Evolutionary conservation across 2,113 vertebrate genomes (phyloP).

Genomic region (Rhizomys pruinosus): DNA sequence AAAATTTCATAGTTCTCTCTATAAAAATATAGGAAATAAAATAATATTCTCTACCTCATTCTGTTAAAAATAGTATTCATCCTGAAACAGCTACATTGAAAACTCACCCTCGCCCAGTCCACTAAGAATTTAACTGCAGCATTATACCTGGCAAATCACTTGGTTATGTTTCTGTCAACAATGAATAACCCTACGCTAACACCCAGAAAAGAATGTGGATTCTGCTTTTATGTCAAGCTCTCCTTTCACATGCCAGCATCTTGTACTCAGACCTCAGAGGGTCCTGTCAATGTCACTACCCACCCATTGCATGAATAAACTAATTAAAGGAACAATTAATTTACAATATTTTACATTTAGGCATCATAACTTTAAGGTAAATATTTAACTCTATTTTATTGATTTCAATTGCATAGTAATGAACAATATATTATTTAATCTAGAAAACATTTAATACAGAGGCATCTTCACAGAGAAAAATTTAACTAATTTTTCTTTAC

Average conservation of each 20-base stretch:
- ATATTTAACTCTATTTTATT: not conserved
- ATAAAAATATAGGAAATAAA: conserved; percentile 21
- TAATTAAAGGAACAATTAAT: not conserved
- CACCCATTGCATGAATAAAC: not conserved
- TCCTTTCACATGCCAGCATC: too few relatives aligned
- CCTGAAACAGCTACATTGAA: too few relatives aligned
- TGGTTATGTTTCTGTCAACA: not conserved
- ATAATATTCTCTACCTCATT: not conserved
- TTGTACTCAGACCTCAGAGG: not conserved
- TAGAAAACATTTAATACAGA: not conserved
- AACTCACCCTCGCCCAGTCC: not conserved
- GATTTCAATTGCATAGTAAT: not conserved
- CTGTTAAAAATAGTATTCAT: not conserved
- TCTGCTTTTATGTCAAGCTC: not conserved
- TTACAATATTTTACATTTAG: conserved; percentile 32
- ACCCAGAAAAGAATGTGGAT: not conserved
- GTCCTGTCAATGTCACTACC: not conserved
- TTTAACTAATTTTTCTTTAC: not conserved
- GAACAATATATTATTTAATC: not conserved
- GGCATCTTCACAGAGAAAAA: not conserved
- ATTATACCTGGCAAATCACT: not conserved
- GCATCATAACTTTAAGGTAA: not conserved
- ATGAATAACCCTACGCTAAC: not conserved
- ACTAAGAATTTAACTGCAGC: not conserved
- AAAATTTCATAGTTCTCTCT: not conserved